Base-by-base conservation (phyloP, 35 echinoderm and acorn worm species). In the Apostichopus parvimensis region DNA sequence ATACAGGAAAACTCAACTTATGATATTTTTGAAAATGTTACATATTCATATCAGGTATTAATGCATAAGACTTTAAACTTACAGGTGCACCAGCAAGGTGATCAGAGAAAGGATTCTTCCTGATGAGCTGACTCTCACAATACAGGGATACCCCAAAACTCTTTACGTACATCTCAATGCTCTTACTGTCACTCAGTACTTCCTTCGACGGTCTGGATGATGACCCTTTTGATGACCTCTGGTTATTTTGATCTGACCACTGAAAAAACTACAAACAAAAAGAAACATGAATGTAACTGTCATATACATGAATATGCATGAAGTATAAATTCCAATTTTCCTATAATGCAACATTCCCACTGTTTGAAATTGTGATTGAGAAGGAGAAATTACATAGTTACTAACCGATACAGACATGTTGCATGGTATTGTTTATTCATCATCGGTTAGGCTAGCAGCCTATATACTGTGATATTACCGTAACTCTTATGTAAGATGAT, bases 191-290 rank as follows among this genome's bases (percentile, higher is more conserved):
- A 24, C 25, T 92, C 18, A 98, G 56, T 18, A 89, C 84, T 21
- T 80, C 59, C 22, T 82, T 82, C 10, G 62, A 52, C 58, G 65
- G 56, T 79, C 22, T n/a, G 56, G 79, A 81, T 5, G 21, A 17
- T 55, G 87, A 18, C 17, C 53, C 71, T 17, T 86, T 79, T 9
- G 80, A 22, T 13, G 70, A 72, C 25, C 79, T 54, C 1, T 52
- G 25, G 54, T 25, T 91, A 52, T 91, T 68, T 54, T 95, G 73
- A 66, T 98, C 97, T 4, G 97, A 94, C 97, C 97, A 98, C 91
- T 91, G 80, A 91, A 98, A 98, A 81, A 98, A 98, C 97, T 98
- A 87, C 54, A 10, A 59, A 17, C 14, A 79, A 59, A 86, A 59
- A 78, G 28, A 53, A 57, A 77, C 12, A 54, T 24, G 26, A 28